Evolutionary conservation across 2,888 invertebrate genomes (phyloP), one percentile per base, ranked within the genome.

Genomic region (Notodromas monacha): DNA sequence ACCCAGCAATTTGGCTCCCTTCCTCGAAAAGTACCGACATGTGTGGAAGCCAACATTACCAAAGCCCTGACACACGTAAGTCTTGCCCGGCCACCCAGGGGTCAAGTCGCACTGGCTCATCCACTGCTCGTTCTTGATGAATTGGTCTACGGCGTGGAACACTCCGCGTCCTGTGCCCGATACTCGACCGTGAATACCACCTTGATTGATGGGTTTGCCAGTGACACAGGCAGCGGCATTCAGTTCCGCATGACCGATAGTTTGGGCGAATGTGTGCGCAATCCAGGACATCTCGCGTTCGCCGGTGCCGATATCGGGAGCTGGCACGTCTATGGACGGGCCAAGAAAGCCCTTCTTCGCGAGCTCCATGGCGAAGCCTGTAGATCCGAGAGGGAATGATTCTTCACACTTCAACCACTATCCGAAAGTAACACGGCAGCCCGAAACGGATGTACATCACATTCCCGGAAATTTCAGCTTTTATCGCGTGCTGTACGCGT

Each of bases 301-400:
- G 28, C 56, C 56, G 12, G 58, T 58, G 28, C 58, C 58, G 56
- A 58, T 57, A 40, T 58, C 58, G 30, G 58, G 58, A 26, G 58
- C 59, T 16, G 57, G 57, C 2, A 59, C 58, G 43, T 58, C 58
- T 34, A 59, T 49, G 35, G 56, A 56, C 30, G 58, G 58, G 34
- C 57, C 55, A 50, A 37, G 13, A 36, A 32, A 13, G 54, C 28
- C 52, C 53, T 42, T 60, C 6, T n/a, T 6, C 8, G n/a, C n/a
- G 8, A 21, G 21, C 21, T 21, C 21, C n/a, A 21, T n/a, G 8
- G 21, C n/a, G n/a, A 8, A 21, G 8, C 21, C n/a, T n/a, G n/a
- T n/a, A n/a, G n/a, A n/a, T n/a, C n/a, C n/a, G n/a, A n/a, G n/a
- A n/a, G n/a, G n/a, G n/a, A n/a, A n/a, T n/a, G n/a, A n/a, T n/a